Percentiles rank a stretch among this genome's conserved stretches.
Conservation (phyloP, 2,888 invertebrate species). For the Cataglyphis albicans region DNA sequence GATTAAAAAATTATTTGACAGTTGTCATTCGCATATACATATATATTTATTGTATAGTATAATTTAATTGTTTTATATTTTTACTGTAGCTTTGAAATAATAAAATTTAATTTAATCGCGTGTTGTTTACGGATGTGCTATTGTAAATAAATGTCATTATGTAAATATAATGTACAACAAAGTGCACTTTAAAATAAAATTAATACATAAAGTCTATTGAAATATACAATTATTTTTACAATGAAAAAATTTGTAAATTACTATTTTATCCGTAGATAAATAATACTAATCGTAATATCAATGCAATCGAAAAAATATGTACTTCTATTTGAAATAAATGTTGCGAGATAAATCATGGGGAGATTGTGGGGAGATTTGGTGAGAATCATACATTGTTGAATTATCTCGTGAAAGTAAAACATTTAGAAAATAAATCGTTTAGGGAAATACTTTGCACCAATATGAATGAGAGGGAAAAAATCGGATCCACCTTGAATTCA, state of each 20-base stretch:
- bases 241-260: neutral
- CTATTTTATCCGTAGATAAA: neutral
- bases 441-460: neutral
- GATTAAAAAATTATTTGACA: neutral
- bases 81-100: neutral
- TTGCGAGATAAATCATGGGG: neutral
- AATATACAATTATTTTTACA: neutral
- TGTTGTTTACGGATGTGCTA: neutral
- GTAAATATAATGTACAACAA: neutral
- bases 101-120: neutral
- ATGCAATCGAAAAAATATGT: neutral
- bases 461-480: neutral
- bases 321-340: neutral
- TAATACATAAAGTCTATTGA: neutral
- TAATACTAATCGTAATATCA: neutral
- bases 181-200: neutral
- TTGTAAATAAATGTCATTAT: neutral
- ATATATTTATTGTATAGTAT: neutral
- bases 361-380: neutral
- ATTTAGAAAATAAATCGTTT: neutral
- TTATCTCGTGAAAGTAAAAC: neutral
- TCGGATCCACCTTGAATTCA: neutral
- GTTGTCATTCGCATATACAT: neutral
- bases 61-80: neutral
- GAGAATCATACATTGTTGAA: neutral